phyloP scores from a whole-genome alignment of 2,888 invertebrate genomes.

The Brachyptera risi region DNA sequence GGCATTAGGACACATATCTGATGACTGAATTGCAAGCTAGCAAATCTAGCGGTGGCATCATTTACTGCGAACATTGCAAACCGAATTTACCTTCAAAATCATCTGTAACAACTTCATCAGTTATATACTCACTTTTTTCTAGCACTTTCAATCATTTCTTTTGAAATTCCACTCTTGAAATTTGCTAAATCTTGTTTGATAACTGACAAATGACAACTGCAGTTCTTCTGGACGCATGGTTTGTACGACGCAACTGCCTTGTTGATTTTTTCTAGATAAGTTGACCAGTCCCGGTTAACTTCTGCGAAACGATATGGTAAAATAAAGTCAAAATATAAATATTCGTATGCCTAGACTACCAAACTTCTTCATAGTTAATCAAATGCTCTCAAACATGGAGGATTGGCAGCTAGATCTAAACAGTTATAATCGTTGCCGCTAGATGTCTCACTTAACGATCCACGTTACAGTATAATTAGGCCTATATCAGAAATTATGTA shows the following conservation, averaged over 20 bases:
- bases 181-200: slow-evolving; percentile 64
- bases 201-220: slow-evolving; percentile 60
- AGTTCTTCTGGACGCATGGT: slow-evolving; percentile 44
- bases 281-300: not conserved
- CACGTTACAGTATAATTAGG: too few species aligned
- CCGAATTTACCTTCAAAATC: not conserved
- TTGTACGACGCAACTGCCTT: slow-evolving; percentile 24
- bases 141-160: slow-evolving; percentile 59
- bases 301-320: not conserved
- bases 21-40: too few species aligned
- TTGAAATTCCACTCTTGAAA: slow-evolving; percentile 67
- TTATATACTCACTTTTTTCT: slow-evolving; percentile 34
- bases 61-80: too few species aligned
- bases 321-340: not conserved
- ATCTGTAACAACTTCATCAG: not conserved
- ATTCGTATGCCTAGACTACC: not conserved
- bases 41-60: too few species aligned
- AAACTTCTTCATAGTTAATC: not conserved
- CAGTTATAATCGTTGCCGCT: too few species aligned
- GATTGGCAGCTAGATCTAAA: not conserved
- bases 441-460: too few species aligned
- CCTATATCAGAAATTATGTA: too few species aligned
- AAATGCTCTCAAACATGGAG: not conserved
- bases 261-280: slow-evolving; percentile 22
- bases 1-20: too few species aligned